Evolutionary conservation across 2,888 invertebrate species (phyloP), one percentile per base, ranked within the genome.

Genomic region (Apeira syringaria): DNA sequence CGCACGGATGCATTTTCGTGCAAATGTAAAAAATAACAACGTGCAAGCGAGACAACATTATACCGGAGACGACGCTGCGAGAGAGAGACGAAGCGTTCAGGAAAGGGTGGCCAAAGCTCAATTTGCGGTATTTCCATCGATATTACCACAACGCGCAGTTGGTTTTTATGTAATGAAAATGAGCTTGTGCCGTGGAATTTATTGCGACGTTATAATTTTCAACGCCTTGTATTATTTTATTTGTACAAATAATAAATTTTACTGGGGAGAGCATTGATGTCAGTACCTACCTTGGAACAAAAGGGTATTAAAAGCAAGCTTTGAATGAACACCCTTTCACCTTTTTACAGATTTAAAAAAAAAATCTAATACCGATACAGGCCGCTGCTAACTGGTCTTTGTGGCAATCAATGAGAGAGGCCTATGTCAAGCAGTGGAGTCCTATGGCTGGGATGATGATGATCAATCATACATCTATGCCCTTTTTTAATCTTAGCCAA

Each of bases 161-260:
- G 28, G 46, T 50, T 70, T 74, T 74, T 65, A 72, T 69, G 61
- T 59, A 60, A 68, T 68, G 71, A 69, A 68, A 72, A 70, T 66
- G 62, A 64, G 61, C 57, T 58, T 64, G 64, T 60, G 41, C 40
- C 42, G 44, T 26, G 53, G 53, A 49, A 59, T 63, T 59, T 60
- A 61, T 51, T 46, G 55, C 37, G 17, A 37, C 44, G 37, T 56
- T 38, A 59, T 57, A 50, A 45, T 56, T 61, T 56, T 31, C 9
- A 50, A 50, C 32, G 49, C 20, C 40, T 45, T 56, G 54, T 50
- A 54, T 38, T 36, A 36, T 32, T 18, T 29, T 37, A 24, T 18
- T 15, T 39, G n/a, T 15, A 15, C 15, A 2, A 15, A 3, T 15
- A 3, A 15, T 15, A 3, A 15, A 15, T 15, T 15, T 15, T n/a